phyloP scores from a whole-genome alignment of 2,113 vertebrate genomes.

The Burhinus oedicnemus region DNA sequence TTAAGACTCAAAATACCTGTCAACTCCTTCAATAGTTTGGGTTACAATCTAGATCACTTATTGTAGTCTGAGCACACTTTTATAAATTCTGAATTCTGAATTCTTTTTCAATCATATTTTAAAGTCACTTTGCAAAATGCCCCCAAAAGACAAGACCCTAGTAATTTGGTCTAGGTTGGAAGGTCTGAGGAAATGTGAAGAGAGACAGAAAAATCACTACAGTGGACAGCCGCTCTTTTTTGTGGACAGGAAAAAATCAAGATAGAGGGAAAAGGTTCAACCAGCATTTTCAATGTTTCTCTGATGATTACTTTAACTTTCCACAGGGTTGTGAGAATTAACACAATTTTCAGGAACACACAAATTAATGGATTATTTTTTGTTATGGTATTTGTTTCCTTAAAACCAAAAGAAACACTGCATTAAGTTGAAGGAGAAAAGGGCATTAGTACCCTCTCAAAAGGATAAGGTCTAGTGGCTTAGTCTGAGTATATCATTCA shows the following conservation, averaged over 20 bases:
- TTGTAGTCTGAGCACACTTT: background rate
- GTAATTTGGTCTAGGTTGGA: background rate
- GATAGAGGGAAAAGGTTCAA: background rate
- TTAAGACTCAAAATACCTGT: background rate
- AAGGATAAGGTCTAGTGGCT: background rate
- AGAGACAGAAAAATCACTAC: background rate
- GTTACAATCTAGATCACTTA: background rate
- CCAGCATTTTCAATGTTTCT: background rate
- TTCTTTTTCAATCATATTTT: background rate
- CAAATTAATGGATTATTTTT: background rate
- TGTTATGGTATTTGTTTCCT: background rate
- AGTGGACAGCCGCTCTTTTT: background rate
- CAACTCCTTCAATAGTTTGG: background rate
- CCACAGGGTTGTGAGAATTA: background rate
- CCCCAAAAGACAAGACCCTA: background rate
- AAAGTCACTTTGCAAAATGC: background rate
- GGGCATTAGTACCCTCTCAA: background rate
- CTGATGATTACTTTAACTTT: background rate
- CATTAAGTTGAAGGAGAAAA: background rate
- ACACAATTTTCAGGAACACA: background rate
- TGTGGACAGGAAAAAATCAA: background rate
- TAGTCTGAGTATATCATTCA: background rate
- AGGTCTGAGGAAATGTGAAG: background rate
- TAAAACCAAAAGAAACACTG: background rate
- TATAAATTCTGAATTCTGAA: background rate